These are phyloP conservation scores for Cheilosia vernalis DNA, from an alignment of 2,888 invertebrate species.

Conservation along the genomic window DNA sequence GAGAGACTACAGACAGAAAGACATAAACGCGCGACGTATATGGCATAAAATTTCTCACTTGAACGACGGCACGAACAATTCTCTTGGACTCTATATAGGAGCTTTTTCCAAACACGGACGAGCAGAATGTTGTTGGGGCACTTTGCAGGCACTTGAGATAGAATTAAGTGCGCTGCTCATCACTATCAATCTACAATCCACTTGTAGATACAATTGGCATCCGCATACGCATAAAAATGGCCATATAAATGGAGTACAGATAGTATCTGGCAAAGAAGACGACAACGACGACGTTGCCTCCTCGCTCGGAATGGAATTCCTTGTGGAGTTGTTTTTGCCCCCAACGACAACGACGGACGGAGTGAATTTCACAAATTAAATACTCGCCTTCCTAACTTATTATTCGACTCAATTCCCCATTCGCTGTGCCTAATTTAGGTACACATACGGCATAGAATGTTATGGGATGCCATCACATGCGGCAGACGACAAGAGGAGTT, in stretches of 20 bases:
- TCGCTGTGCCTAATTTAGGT: constrained; percentile 67
- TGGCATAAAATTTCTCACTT: constrained; percentile 75
- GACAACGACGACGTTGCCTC: neutral
- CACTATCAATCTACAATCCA: constrained; percentile 74
- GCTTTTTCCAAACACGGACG: neutral
- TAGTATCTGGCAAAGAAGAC: constrained; percentile 20
- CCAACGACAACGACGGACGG: constrained; percentile 3
- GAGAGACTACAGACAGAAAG: constrained; percentile 61
- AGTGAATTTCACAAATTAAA: constrained; percentile 74
- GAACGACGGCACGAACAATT: constrained; percentile 31
- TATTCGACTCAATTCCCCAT: constrained; percentile 72
- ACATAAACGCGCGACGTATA: constrained; percentile 75
- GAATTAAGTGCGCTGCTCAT: constrained; percentile 74
- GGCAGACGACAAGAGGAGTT: constrained; percentile 1
- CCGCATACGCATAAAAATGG: constrained; percentile 72
- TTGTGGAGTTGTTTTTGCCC: constrained; percentile 55
- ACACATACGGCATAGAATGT: constrained; percentile 65
- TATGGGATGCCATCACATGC: constrained; percentile 10
- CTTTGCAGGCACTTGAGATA: constrained; percentile 70
- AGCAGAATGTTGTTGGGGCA: constrained; percentile 67
- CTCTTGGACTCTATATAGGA: constrained; percentile 3
- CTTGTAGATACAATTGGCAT: constrained; percentile 75
- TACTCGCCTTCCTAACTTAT: constrained; percentile 71
- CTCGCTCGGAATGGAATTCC: constrained; percentile 46
- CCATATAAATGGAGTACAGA: constrained; percentile 32